Evolutionary conservation across 2,113 vertebrate species (phyloP), one percentile per base, ranked within the genome.

Genomic region (Eclectus roratus): DNA sequence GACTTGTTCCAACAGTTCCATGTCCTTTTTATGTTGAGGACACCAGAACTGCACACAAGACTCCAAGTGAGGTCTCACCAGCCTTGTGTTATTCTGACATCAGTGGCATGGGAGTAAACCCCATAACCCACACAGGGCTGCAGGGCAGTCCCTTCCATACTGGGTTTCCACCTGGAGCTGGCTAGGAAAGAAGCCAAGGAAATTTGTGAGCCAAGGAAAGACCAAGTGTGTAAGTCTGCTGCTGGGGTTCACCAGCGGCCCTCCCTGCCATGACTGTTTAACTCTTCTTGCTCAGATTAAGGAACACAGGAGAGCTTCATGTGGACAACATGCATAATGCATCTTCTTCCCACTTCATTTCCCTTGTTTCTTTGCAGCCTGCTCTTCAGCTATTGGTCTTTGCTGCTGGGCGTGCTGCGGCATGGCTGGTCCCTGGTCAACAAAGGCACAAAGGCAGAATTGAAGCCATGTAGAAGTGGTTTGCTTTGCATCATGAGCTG

Each of bases 381-480:
- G 85, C 50, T 58, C 91, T 70, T 71, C 55, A 79, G 66, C 58
- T 69, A 19, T 4, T 4, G 19, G 6, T 7, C 35, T 70, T 21
- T 41, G 88, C 46, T 31, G 33, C 35, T 8, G n/a, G 37, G 49
- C 1, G 31, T 4, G 35, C 50, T 23, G 49, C 35, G 58, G 63
- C 4, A 3, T 7, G 41, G 81, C 84, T 87, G 69, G 85, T 65
- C 37, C 71, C 64, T 44, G 65, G 10, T 33, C 80, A 79, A 73
- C 77, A 53, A 61, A 35, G 72, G 61, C 65, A 91, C 89, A 96
- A 94, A 81, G 95, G 84, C 71, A 56, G 84, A 47, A 81, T 13
- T 89, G 85, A 88, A 85, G 66, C 80, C 71, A 12, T 0, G 27
- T 3, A 77, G 83, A 56, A 91, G 81, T 69, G 86, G 68, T 84